These are phyloP conservation scores for Dinoponera quadriceps DNA, from an alignment of 1,140 invertebrate species.

Conservation along the genomic window DNA sequence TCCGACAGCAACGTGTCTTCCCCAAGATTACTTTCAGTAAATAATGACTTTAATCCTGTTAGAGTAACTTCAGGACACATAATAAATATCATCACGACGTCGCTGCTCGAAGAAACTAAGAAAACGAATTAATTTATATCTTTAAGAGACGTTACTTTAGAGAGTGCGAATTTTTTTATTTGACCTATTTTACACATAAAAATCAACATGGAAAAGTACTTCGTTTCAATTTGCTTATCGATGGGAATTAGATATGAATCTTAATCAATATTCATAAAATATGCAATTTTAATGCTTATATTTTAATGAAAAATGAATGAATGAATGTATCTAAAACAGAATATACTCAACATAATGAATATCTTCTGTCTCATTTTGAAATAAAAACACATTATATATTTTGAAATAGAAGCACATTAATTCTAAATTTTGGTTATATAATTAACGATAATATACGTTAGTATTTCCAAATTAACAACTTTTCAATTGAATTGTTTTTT, in stretches of 20 bases:
- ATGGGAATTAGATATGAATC: neutral
- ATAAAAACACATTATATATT: slow-evolving; percentile 31
- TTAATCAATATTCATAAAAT: slow-evolving; percentile 40
- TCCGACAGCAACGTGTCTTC: neutral
- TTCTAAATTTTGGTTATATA: neutral
- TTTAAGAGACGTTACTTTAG: neutral
- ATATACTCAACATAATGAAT: neutral
- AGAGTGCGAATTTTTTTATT: slow-evolving; percentile 13
- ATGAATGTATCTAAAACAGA: neutral
- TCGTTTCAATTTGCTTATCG: neutral
- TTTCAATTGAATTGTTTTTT: too few relatives aligned
- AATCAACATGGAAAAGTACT: neutral
- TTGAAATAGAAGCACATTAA: slow-evolving; percentile 33
- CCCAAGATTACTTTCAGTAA: neutral
- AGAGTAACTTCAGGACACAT: neutral
- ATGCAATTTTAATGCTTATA: slow-evolving; percentile 33
- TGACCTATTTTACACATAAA: neutral
- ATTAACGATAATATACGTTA: neutral
- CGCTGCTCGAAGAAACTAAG: neutral
- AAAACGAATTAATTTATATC: slow-evolving; percentile 13
- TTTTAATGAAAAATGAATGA: slow-evolving; percentile 35
- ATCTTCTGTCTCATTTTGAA: slow-evolving; percentile 8
- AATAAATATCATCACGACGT: neutral
- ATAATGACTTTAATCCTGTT: neutral
- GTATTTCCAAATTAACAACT: too few relatives aligned